Conservation (phyloP, 2,113 vertebrate species). For the Sus scrofa region T2T-Sscrofa CM000822.6:49949501-49950000, state of each 20-base stretch:
- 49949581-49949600: too few species aligned
- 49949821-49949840: slow-evolving; percentile 94
- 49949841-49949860: slow-evolving; percentile 93
- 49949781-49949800: slow-evolving; percentile 92
- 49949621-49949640: too few species aligned
- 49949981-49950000: background rate
- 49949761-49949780: slow-evolving; percentile 94
- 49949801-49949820: slow-evolving; percentile 93
- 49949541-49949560: too few species aligned
- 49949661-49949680: too few species aligned
- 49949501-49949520: too few species aligned
- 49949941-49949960: slow-evolving; percentile 73
- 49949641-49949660: too few species aligned
- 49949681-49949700: background rate
- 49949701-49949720: slow-evolving; percentile 56
- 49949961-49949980: slow-evolving; percentile 64
- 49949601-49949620: too few species aligned
- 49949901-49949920: slow-evolving; percentile 94
- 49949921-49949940: slow-evolving; percentile 82
- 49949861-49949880: slow-evolving; percentile 93
- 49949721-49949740: slow-evolving; percentile 85
- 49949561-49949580: too few species aligned
- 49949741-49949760: slow-evolving; percentile 92
- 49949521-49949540: too few species aligned
- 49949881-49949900: slow-evolving; percentile 92